phyloP scores from a whole-genome alignment of 2,797 vertebrate genomes.

The Sylvilagus floridanus region DNA sequence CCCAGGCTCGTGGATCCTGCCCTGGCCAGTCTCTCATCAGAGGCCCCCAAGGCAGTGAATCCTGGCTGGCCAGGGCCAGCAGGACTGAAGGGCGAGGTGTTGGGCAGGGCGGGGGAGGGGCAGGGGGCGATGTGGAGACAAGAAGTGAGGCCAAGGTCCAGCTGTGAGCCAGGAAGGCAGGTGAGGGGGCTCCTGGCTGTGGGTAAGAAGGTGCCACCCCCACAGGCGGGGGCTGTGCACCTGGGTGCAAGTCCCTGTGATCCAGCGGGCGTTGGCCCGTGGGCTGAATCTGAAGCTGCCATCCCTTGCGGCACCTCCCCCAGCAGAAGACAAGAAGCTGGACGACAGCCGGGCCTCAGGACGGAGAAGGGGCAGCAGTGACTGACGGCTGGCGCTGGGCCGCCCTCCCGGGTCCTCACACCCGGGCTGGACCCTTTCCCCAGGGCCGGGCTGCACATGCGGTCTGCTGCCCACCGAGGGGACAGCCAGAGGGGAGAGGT shows the following conservation, averaged over 20 bases:
- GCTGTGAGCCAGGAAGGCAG: not conserved
- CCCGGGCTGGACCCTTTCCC: not conserved
- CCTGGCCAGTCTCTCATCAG: not conserved
- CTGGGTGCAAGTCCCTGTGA: not conserved
- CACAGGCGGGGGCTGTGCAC: too few relatives aligned
- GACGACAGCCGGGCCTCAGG: conserved; percentile 2
- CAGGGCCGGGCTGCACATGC: conserved; percentile 59
- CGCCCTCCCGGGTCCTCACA: too few relatives aligned
- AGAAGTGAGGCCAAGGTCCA: not conserved
- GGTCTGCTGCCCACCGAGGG: conserved; percentile 62
- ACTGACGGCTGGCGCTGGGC: too few relatives aligned
- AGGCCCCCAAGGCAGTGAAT: not conserved
- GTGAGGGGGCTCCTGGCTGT: too few relatives aligned
- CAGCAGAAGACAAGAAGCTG: not conserved
- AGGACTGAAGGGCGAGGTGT: too few relatives aligned
- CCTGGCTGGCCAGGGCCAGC: too few relatives aligned
- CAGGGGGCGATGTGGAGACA: not conserved
- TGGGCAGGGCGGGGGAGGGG: not conserved
- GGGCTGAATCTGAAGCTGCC: conserved; percentile 67
- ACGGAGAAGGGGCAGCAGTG: conserved; percentile 67
- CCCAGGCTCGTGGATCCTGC: too few relatives aligned
- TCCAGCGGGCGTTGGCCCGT: not conserved
- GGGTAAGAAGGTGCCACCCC: too few relatives aligned
- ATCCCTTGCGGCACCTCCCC: conserved; percentile 52
- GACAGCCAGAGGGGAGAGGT: not conserved